A percentile compares a stretch with the other conserved stretches of the same genome.
Evolutionary conservation across 2,888 invertebrate species (phyloP).

Genomic region (Fragum whitleyi): DNA sequence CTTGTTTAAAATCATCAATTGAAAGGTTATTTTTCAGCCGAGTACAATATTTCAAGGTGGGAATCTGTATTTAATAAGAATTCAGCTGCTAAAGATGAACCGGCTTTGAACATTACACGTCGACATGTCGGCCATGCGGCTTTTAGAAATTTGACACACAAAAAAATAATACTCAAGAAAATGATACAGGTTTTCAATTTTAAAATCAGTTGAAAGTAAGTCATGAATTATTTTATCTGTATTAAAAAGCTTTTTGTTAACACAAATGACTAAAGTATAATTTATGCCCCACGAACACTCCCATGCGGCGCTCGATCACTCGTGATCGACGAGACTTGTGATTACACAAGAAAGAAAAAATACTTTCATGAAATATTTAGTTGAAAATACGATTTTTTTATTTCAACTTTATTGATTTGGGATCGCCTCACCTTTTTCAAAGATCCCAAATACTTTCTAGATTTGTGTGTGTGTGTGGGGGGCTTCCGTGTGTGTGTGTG

Average conservation of each 20-base stretch:
- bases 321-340: neutral
- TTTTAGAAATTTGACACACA: no score
- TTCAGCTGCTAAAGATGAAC: neutral
- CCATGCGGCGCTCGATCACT: neutral
- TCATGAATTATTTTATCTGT: no score
- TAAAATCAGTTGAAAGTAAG: neutral
- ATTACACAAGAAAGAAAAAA: no score
- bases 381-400: no score
- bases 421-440: no score
- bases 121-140: constrained; percentile 24
- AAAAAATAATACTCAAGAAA: no score
- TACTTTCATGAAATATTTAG: no score
- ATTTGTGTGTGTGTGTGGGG: no score
- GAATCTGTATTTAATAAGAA: no score
- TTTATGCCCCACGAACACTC: neutral
- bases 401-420: no score
- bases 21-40: neutral
- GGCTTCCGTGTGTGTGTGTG: no score
- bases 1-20: neutral
- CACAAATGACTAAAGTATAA: neutral
- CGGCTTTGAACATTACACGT: constrained; percentile 30
- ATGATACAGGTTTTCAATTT: neutral
- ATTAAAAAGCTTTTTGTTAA: neutral
- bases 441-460: no score
- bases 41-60: neutral